These are phyloP conservation scores for Vimba vimba DNA, from an alignment of 2,113 vertebrate genomes.

Conservation along the genomic window DNA sequence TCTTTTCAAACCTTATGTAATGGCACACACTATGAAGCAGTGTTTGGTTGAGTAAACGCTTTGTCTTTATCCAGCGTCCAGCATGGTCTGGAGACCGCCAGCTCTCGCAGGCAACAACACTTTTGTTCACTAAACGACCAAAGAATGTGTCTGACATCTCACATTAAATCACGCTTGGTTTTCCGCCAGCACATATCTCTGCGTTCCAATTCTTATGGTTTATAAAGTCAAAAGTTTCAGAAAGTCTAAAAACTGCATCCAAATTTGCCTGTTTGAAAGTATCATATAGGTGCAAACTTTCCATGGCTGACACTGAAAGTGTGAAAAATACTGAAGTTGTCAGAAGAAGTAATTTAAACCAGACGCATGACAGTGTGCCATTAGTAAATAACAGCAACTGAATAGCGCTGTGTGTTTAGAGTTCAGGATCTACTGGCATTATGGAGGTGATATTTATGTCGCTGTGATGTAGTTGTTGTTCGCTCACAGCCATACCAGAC, in stretches of 20 bases:
- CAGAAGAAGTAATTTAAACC: conserved; percentile 5
- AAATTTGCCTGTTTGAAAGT: conserved; percentile 6
- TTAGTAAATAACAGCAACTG: conserved; percentile 47
- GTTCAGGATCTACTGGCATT: conserved; percentile 19
- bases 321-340: conserved; percentile 26
- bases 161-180: conserved; percentile 33
- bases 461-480: conserved; percentile 41
- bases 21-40: conserved; percentile 29
- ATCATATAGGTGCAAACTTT: not conserved
- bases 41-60: conserved; percentile 22
- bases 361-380: conserved; percentile 31
- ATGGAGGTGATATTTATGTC: conserved; percentile 53
- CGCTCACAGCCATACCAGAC: conserved; percentile 43
- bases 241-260: not conserved
- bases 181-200: conserved; percentile 37
- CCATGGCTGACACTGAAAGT: not conserved
- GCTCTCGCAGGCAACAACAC: conserved; percentile 31
- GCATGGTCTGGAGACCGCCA: conserved; percentile 38
- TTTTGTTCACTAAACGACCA: conserved; percentile 36
- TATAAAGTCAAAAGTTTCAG: not conserved
- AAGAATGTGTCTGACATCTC: conserved; percentile 43
- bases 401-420: conserved; percentile 39
- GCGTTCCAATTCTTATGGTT: conserved; percentile 23
- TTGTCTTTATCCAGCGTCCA: conserved; percentile 38
- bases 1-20: conserved; percentile 20